Percentiles rank a stretch among this genome's conserved stretches.
phyloP scores from a whole-genome alignment of 2,113 vertebrate species.

The Etheostoma cragini region DNA sequence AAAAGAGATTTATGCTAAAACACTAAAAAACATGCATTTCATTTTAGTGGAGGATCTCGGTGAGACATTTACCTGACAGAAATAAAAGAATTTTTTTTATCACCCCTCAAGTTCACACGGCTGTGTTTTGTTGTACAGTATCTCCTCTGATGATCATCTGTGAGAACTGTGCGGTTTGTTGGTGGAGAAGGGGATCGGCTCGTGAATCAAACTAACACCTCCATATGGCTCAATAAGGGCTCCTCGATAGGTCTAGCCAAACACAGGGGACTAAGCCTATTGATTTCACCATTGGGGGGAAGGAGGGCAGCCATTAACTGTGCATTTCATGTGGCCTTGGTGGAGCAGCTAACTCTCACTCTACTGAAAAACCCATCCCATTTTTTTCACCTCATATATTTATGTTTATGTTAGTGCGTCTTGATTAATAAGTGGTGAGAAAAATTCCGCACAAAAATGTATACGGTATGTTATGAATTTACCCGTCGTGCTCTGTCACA shows the following conservation, averaged over 20 bases:
- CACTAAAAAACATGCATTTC: not conserved
- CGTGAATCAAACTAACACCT: constrained; percentile 70
- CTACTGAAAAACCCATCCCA: not conserved
- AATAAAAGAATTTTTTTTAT: not conserved
- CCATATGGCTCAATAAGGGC: constrained; percentile 80
- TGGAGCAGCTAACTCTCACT: constrained; percentile 14
- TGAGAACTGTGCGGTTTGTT: constrained; percentile 11
- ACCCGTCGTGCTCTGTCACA: no score
- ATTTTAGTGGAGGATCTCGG: not conserved
- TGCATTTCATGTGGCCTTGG: constrained; percentile 58
- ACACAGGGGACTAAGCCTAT: constrained; percentile 72
- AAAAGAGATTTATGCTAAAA: not conserved
- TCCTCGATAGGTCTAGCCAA: constrained; percentile 74
- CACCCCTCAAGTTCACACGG: not conserved
- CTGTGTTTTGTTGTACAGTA: constrained; percentile 6
- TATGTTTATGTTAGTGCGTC: not conserved
- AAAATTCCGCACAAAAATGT: not conserved
- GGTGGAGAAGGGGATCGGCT: constrained; percentile 38
- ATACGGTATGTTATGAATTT: not conserved
- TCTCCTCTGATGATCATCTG: constrained; percentile 11
- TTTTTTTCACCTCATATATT: not conserved
- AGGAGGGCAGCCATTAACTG: constrained; percentile 69
- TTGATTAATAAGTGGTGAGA: not conserved
- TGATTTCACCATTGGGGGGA: constrained; percentile 72
- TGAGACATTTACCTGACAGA: not conserved